Evolutionary conservation across 2,113 vertebrate genomes (phyloP).

Genomic region (Scopus umbretta): DNA sequence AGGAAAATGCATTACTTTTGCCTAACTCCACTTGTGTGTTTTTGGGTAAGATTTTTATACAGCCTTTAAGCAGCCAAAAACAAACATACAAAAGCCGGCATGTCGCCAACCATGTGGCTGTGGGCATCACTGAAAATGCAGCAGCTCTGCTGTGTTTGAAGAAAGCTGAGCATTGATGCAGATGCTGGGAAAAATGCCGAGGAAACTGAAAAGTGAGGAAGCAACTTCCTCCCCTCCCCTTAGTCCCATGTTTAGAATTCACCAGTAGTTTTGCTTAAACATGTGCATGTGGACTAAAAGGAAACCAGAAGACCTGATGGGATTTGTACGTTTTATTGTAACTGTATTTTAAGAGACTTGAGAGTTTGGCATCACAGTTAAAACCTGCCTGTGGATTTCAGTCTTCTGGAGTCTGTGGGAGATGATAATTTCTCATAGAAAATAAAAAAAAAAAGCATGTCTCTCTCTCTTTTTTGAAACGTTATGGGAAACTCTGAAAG

Average conservation of each 20-base stretch:
- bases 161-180: slow-evolving; percentile 50
- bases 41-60: neutral
- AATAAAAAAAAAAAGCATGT: neutral
- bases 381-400: neutral
- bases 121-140: slow-evolving; percentile 1
- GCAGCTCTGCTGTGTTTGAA: neutral
- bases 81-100: neutral
- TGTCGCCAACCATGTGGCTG: neutral
- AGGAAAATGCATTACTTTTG: neutral
- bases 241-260: neutral
- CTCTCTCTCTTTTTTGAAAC: neutral
- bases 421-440: neutral
- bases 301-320: neutral
- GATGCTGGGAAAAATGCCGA: slow-evolving; percentile 39
- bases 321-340: neutral
- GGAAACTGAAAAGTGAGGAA: slow-evolving; percentile 43
- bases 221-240: neutral
- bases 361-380: neutral
- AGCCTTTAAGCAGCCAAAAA: neutral
- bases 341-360: neutral
- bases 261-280: neutral
- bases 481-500: neutral
- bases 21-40: neutral
- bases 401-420: neutral
- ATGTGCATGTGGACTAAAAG: neutral